A percentile compares a stretch with the other conserved stretches of the same genome.
These are phyloP conservation scores for Monochamus alternatus DNA, from an alignment of 2,888 invertebrate species.

Conservation along the genomic window DNA sequence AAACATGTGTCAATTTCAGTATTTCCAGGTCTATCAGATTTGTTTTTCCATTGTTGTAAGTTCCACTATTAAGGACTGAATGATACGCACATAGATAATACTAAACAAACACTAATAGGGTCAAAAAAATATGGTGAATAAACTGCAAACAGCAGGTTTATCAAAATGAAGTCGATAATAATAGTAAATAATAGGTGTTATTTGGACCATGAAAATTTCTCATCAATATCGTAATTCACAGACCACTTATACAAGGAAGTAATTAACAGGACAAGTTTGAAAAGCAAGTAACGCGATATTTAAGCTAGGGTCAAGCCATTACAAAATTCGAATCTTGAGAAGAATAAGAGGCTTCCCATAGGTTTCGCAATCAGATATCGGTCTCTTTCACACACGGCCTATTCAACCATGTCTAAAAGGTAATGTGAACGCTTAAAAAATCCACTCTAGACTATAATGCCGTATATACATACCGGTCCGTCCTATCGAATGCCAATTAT, in stretches of 20 bases:
- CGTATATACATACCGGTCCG: not conserved
- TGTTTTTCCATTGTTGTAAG: too few relatives aligned
- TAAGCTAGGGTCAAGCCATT: not conserved
- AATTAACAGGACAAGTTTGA: not conserved
- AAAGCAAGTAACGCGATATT: not conserved
- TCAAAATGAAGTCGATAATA: too few relatives aligned
- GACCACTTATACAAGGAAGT: not conserved
- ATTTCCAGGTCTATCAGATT: too few relatives aligned
- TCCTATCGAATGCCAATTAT: slow-evolving; percentile 4
- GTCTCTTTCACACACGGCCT: slow-evolving; percentile 10
- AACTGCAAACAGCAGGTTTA: too few relatives aligned
- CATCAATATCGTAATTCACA: too few relatives aligned
- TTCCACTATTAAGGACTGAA: too few relatives aligned
- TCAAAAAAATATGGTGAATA: too few relatives aligned
- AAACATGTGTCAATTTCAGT: too few relatives aligned
- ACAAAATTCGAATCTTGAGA: not conserved
- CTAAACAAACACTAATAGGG: too few relatives aligned
- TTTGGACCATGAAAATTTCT: too few relatives aligned
- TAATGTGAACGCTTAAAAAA: slow-evolving; percentile 5
- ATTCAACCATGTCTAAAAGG: slow-evolving; percentile 7
- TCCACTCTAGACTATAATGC: not conserved
- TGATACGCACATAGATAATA: too few relatives aligned
- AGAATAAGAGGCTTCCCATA: not conserved
- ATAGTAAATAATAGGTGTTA: too few relatives aligned
- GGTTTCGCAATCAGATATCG: not conserved